Evolutionary conservation across 2,888 invertebrate genomes (phyloP).

Genomic region (Xestia ashworthii): DNA sequence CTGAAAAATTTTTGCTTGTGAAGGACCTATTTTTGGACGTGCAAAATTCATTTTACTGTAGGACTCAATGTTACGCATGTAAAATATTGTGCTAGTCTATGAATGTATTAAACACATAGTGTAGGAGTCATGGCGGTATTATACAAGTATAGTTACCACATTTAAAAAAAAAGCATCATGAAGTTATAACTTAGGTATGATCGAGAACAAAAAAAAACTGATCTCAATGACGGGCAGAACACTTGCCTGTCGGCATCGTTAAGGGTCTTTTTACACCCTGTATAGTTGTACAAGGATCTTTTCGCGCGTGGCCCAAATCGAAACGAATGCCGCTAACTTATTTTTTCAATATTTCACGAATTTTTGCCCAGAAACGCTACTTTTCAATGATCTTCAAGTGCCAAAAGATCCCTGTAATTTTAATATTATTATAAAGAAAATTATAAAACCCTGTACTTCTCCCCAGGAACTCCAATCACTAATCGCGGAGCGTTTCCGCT

Average conservation of each 20-base stretch:
- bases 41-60: too few species aligned
- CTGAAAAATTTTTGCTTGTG: too few species aligned
- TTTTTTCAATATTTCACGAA: background rate
- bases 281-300: background rate
- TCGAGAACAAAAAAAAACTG: background rate
- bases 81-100: too few species aligned
- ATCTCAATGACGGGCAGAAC: background rate
- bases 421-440: background rate
- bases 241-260: background rate
- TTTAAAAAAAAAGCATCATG: too few species aligned
- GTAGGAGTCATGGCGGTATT: too few species aligned
- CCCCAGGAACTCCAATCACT: slow-evolving; percentile 91
- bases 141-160: too few species aligned
- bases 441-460: slow-evolving; percentile 3
- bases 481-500: slow-evolving; percentile 90
- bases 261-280: background rate
- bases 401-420: background rate
- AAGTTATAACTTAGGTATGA: too few species aligned
- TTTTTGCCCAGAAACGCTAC: background rate
- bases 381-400: background rate
- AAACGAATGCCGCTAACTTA: background rate
- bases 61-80: too few species aligned
- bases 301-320: background rate
- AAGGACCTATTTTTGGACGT: too few species aligned
- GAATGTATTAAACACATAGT: too few species aligned